These are phyloP conservation scores for Lysandra coridon DNA, from an alignment of 2,888 invertebrate species.

Conservation along the genomic window DNA sequence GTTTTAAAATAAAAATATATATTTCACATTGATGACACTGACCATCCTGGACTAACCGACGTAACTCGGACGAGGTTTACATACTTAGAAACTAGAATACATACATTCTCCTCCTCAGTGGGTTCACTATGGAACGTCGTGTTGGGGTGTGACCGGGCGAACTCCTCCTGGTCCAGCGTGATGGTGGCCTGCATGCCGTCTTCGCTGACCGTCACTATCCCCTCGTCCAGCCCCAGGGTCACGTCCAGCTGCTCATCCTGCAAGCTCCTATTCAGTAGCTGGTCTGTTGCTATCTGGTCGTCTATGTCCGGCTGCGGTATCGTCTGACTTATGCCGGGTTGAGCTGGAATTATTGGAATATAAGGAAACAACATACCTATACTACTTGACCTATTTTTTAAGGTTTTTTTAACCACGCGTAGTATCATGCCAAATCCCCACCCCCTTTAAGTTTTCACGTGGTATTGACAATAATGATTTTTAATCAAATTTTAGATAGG, in stretches of 20 bases:
- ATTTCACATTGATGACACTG: no score
- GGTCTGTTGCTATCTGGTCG: slow-evolving; percentile 71
- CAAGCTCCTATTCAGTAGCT: slow-evolving; percentile 48
- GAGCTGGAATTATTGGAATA: slow-evolving; percentile 51
- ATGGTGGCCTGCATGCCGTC: slow-evolving; percentile 65
- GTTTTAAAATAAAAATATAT: no score
- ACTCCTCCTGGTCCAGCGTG: slow-evolving; percentile 71
- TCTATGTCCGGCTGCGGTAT: slow-evolving; percentile 68
- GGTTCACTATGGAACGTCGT: slow-evolving; percentile 76
- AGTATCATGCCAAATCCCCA: no score
- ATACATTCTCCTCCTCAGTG: slow-evolving; percentile 64
- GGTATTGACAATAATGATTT: no score
- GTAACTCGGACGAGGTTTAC: background rate
- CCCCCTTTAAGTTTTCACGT: no score
- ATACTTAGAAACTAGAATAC: no score
- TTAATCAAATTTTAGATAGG: no score
- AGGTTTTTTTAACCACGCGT: no score
- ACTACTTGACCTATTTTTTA: no score
- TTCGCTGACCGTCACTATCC: slow-evolving; percentile 70
- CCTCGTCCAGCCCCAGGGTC: slow-evolving; percentile 63
- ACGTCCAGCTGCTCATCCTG: slow-evolving; percentile 52
- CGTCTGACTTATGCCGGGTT: slow-evolving; percentile 56
- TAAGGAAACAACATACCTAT: background rate
- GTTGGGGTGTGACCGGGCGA: slow-evolving; percentile 73
- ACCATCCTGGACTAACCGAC: no score